Evolutionary conservation across 2,113 vertebrate species (phyloP).

Genomic region (Cebus imitator): DNA sequence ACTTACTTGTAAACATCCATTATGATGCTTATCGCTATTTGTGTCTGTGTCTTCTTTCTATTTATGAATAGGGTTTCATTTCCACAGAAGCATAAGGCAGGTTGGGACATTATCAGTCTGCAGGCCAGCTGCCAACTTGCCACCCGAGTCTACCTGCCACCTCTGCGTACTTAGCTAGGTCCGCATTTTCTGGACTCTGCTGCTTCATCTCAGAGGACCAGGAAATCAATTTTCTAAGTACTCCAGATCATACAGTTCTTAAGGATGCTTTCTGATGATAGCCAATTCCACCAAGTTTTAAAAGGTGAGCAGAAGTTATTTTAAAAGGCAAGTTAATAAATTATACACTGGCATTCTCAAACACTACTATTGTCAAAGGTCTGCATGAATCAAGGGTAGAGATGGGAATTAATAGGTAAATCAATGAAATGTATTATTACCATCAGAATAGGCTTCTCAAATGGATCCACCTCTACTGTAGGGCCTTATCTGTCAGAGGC

Average conservation of each 20-base stretch:
- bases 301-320: neutral
- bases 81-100: constrained; percentile 17
- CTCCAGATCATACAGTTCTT: neutral
- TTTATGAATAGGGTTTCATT: constrained; percentile 43
- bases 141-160: neutral
- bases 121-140: neutral
- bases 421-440: neutral
- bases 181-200: neutral
- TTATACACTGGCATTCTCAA: neutral
- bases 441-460: neutral
- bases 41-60: constrained; percentile 46
- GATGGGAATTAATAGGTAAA: neutral
- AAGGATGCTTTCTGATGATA: neutral
- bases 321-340: neutral
- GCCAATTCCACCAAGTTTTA: neutral
- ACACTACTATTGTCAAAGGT: neutral
- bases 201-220: neutral
- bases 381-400: neutral
- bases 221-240: neutral
- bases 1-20: constrained; percentile 42
- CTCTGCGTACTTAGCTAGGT: neutral
- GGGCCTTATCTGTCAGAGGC: neutral
- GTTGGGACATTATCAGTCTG: neutral
- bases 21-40: neutral
- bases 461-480: rapidly evolving